These are phyloP conservation scores for Acromyrmex heyeri DNA, from an alignment of 1,140 invertebrate genomes.

Conservation along the genomic window DNA sequence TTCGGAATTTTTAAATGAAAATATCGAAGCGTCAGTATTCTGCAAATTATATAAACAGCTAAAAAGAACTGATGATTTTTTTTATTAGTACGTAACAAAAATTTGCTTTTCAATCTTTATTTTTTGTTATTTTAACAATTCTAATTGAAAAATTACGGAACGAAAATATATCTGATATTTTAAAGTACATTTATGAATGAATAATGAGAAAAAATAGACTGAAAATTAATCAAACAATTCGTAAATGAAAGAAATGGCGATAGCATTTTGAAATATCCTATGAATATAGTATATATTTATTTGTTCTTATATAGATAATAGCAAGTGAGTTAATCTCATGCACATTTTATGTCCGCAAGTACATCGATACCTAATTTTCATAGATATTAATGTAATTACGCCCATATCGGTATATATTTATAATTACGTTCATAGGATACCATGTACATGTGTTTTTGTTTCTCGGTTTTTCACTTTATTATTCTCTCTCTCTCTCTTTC, in stretches of 20 bases:
- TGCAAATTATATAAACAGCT: neutral
- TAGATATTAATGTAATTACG: conserved; percentile 70
- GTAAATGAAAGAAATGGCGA: neutral
- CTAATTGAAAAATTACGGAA: neutral
- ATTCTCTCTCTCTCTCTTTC: neutral
- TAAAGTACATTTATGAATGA: neutral
- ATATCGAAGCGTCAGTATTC: neutral
- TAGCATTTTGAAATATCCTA: conserved; percentile 30
- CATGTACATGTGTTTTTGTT: conserved; percentile 63
- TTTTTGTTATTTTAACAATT: neutral
- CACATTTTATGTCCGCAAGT: conserved; percentile 56
- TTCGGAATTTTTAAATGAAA: neutral
- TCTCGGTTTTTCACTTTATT: conserved; percentile 64
- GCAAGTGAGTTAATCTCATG: conserved; percentile 68
- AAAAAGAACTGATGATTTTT: neutral
- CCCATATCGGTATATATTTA: conserved; percentile 56
- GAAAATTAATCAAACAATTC: conserved; percentile 32
- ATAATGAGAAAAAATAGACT: neutral
- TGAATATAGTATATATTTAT: conserved; percentile 62
- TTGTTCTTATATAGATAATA: conserved; percentile 67
- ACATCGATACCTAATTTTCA: conserved; percentile 51
- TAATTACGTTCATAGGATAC: conserved; percentile 61
- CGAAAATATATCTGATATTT: neutral
- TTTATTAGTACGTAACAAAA: neutral
- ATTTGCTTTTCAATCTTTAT: neutral